phyloP scores from a whole-genome alignment of 2,888 invertebrate genomes.

The Urechis unicinctus region DNA sequence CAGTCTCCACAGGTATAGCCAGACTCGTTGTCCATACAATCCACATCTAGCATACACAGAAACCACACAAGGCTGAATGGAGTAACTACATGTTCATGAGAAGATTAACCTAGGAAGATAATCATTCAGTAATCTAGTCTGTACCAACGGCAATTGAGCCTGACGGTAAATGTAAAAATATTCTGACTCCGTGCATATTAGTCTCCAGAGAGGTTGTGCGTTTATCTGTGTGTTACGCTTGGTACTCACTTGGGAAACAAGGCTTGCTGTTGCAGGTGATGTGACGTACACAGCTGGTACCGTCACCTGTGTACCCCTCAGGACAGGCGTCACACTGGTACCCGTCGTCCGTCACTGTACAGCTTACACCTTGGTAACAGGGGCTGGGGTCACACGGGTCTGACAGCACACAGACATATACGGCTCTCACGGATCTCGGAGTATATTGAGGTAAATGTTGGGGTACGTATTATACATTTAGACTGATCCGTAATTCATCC shows the following conservation, averaged over 20 bases:
- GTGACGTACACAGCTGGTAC: background rate
- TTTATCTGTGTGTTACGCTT: too few species aligned
- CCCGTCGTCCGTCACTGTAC: background rate
- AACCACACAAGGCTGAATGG: background rate
- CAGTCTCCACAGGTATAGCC: slow-evolving; percentile 73
- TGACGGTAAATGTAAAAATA: too few species aligned
- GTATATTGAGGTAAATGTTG: too few species aligned
- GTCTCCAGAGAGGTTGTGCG: too few species aligned
- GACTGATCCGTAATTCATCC: too few species aligned
- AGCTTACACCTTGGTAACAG: background rate
- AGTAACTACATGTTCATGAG: background rate
- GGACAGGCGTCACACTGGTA: slow-evolving; percentile 1
- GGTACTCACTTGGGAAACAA: slow-evolving; percentile 1
- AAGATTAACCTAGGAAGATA: too few species aligned
- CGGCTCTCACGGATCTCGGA: too few species aligned
- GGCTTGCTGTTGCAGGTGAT: background rate
- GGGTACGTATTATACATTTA: too few species aligned
- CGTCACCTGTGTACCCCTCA: slow-evolving; percentile 1
- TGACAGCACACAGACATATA: too few species aligned
- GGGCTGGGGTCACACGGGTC: background rate
- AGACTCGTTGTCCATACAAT: slow-evolving; percentile 40
- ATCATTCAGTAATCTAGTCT: too few species aligned
- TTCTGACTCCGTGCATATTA: too few species aligned
- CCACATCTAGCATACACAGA: slow-evolving; percentile 6
- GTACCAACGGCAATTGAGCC: too few species aligned